A percentile compares a stretch with the other conserved stretches of the same genome.
These are phyloP conservation scores for Coregonus clupeaformis DNA, from an alignment of 2,113 vertebrate species.

Conservation along the genomic window DNA sequence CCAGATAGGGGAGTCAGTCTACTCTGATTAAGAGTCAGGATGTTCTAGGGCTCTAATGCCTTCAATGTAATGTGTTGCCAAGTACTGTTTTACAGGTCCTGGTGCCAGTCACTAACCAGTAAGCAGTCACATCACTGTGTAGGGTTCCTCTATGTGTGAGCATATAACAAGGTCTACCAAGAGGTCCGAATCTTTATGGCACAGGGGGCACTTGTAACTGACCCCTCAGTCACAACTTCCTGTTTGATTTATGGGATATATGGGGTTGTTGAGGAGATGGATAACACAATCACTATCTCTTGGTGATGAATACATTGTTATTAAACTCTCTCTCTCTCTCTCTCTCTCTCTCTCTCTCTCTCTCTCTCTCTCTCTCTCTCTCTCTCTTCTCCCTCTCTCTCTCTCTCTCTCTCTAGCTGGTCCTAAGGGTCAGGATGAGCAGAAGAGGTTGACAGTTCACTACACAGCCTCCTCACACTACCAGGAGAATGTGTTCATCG, in stretches of 20 bases:
- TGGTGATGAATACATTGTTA: neutral
- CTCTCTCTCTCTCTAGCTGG: conserved; percentile 13
- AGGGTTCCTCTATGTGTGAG: too few species aligned
- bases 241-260: too few species aligned
- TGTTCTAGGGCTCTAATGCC: neutral
- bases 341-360: neutral
- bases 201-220: neutral
- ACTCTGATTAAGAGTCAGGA: neutral
- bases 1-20: too few species aligned
- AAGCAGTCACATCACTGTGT: neutral
- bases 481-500: conserved; percentile 93
- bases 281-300: too few species aligned
- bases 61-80: too few species aligned
- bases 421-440: conserved; percentile 77
- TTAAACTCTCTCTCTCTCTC: neutral
- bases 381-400: neutral
- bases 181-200: neutral
- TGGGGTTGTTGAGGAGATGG: too few species aligned
- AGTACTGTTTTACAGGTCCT: too few species aligned
- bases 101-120: neutral
- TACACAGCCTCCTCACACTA: conserved; percentile 75
- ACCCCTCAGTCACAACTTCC: too few species aligned
- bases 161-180: neutral
- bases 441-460: conserved; percentile 76
- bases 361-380: neutral